Conservation (phyloP, 2,113 vertebrate genomes). For the Epinephelus fuscoguttatus region DNA sequence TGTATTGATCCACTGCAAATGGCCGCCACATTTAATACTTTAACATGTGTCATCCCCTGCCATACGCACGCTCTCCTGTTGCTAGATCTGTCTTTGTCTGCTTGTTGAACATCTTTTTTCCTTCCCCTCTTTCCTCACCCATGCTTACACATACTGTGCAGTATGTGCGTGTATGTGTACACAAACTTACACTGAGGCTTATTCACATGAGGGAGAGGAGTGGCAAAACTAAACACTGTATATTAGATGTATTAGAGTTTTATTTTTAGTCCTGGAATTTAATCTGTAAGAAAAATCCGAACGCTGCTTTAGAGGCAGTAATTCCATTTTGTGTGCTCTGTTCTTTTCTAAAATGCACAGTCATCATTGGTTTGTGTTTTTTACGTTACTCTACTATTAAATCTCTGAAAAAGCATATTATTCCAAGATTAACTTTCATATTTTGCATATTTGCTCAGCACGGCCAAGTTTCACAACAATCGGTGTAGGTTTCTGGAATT, state of each 20-base stretch:
- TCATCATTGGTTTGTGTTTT: constrained; percentile 56
- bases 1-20: constrained; percentile 79
- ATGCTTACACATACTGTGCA: constrained; percentile 1
- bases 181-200: constrained; percentile 1
- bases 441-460: constrained; percentile 65
- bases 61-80: not conserved
- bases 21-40: constrained; percentile 62
- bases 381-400: constrained; percentile 35
- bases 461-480: constrained; percentile 67
- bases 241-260: constrained; percentile 2
- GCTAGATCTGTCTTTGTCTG: constrained; percentile 3
- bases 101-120: not conserved
- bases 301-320: constrained; percentile 22
- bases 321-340: constrained; percentile 39
- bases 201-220: not conserved
- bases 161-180: not conserved
- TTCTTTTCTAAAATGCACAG: constrained; percentile 23
- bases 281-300: not conserved
- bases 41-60: constrained; percentile 33
- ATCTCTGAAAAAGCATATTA: constrained; percentile 47
- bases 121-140: constrained; percentile 8
- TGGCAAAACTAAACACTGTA: constrained; percentile 2
- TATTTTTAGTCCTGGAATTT: constrained; percentile 24
- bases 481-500: constrained; percentile 59
- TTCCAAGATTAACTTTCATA: constrained; percentile 65